Evolutionary conservation across 2,797 vertebrate genomes (phyloP).

Genomic region (Melanotaenia trifasciata): DNA sequence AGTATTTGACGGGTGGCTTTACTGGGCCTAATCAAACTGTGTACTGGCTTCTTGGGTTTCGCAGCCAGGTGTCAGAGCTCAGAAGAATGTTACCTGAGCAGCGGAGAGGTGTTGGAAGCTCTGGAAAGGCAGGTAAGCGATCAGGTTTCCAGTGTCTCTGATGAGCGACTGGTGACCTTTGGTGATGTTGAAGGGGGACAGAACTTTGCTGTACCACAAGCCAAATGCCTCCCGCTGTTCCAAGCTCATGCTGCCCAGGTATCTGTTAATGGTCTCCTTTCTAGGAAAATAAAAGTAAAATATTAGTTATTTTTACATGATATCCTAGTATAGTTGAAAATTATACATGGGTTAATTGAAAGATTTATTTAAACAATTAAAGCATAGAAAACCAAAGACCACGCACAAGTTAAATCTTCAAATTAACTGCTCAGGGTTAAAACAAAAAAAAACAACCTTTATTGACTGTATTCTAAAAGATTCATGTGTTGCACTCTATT

Average conservation of each 20-base stretch:
- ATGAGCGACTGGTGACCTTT: conserved; percentile 74
- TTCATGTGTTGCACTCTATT: neutral
- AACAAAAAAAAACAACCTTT: neutral
- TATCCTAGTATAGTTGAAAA: neutral
- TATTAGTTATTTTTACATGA: neutral
- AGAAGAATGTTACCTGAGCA: conserved; percentile 86
- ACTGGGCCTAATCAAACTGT: conserved; percentile 43
- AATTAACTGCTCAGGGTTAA: neutral
- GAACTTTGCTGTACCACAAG: conserved; percentile 75
- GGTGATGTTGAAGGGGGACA: conserved; percentile 64
- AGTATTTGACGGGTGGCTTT: conserved; percentile 45
- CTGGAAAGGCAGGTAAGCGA: conserved; percentile 84
- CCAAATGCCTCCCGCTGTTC: conserved; percentile 82
- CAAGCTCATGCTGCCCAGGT: conserved; percentile 67
- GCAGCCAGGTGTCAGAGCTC: conserved; percentile 73
- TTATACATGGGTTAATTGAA: neutral
- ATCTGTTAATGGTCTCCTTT: conserved; percentile 74
- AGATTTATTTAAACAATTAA: neutral
- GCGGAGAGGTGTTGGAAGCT: conserved; percentile 86
- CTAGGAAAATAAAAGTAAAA: conserved; percentile 60
- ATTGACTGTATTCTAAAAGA: neutral
- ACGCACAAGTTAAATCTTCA: neutral
- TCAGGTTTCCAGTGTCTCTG: conserved; percentile 83
- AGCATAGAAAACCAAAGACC: neutral
- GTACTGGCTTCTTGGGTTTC: conserved; percentile 73